Evolutionary conservation across 1,140 invertebrate genomes (phyloP).

Genomic region (Littorina saxatilis): DNA sequence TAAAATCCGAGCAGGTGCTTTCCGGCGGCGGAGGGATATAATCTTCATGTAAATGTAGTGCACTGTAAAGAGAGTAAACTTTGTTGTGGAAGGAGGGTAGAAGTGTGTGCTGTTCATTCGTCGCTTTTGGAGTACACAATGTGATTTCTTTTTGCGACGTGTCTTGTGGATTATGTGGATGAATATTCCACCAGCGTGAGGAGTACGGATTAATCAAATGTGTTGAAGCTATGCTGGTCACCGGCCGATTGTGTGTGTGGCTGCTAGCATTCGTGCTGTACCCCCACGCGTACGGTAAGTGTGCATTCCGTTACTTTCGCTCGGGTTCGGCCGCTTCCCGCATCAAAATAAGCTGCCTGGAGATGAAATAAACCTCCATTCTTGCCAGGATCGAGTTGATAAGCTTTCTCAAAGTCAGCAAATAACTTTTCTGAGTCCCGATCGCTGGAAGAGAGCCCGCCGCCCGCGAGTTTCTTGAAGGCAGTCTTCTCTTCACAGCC

Average conservation of each 20-base stretch:
- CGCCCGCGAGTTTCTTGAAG: background rate
- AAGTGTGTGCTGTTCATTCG: conserved; percentile 28
- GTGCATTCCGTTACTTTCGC: conserved; percentile 39
- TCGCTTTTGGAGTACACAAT: conserved; percentile 26
- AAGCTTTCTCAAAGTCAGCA: too few relatives aligned
- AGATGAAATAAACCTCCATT: background rate
- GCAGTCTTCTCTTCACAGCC: background rate
- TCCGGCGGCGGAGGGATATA: conserved; percentile 29
- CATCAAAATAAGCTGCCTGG: background rate
- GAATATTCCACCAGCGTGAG: conserved; percentile 24
- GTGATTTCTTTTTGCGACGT: conserved; percentile 27
- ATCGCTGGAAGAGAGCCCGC: background rate
- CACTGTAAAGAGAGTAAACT: conserved; percentile 29
- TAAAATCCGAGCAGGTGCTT: conserved; percentile 36
- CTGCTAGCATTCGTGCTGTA: conserved; percentile 12
- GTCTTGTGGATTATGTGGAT: conserved; percentile 27
- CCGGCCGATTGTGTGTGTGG: conserved; percentile 28
- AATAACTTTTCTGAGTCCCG: background rate
- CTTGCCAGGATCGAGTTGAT: background rate
- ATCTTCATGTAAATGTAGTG: conserved; percentile 33
- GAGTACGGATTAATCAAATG: conserved; percentile 21
- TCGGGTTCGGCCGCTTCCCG: conserved; percentile 8
- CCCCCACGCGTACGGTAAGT: conserved; percentile 32
- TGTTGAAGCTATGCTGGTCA: conserved; percentile 30
- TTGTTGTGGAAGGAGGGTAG: conserved; percentile 36